Evolutionary conservation across 2,113 vertebrate genomes (phyloP), one percentile per base, ranked within the genome.

Genomic region (Cinclus cinclus): DNA sequence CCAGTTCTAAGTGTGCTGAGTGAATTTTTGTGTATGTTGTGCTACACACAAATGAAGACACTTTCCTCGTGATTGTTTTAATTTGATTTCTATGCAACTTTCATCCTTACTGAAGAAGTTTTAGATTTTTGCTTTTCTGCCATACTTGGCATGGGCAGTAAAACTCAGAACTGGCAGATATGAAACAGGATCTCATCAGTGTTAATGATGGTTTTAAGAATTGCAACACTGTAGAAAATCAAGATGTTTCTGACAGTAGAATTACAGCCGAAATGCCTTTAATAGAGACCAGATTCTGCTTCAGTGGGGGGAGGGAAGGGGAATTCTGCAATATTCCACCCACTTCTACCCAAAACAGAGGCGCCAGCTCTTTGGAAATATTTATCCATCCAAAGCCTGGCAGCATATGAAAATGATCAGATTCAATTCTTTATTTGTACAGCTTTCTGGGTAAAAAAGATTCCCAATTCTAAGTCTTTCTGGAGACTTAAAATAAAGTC

Each of bases 381-480:
- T 96, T 97, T 94, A 89, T 91, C 95, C 94, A 83, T 81, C 93
- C 92, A 93, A 96, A 98, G 94, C 95, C 97, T 98, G 97, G 96
- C 91, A 97, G 94, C 98, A 98, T 95, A 97, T 97, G 98, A 97
- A 97, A 97, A 92, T 80, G 92, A 97, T 97, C 97, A 97, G 74
- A 91, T 87, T 89, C 44, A 75, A 59, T 87, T 93, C 88, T 96
- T 96, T 96, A 77, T 95, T 94, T 96, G 94, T 63, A 87, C 70
- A 92, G 75, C 67, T 89, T 93, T 92, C 37, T 59, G 74, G 8
- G n/a, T 68, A 92, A 42, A 77, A 87, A 86, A 83, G 52, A 74
- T 82, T 62, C 53, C 28, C n/a, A 77, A 14, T 58, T 68, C 60
- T 50, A 28, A 91, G 41, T 77, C 58, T 69, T 60, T 84, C 46